Percentiles rank a stretch among this genome's conserved stretches.
phyloP scores from a whole-genome alignment of 2,797 vertebrate genomes.

The Sarcoramphus papa region DNA sequence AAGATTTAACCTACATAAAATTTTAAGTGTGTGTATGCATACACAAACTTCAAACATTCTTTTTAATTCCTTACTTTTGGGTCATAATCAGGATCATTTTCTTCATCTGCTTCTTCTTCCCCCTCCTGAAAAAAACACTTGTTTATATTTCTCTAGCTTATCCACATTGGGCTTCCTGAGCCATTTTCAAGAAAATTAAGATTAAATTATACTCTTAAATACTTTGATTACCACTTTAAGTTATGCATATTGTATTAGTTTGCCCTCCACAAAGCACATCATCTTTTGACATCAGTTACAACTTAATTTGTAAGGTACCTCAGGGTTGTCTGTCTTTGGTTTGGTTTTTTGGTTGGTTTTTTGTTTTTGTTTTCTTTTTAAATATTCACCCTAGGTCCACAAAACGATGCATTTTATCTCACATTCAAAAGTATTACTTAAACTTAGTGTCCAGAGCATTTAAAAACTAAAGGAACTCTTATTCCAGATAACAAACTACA shows the following conservation, averaged over 20 bases:
- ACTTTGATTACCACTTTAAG: background rate
- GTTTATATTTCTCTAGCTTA: background rate
- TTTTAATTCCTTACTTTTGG: constrained; percentile 85
- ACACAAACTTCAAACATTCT: background rate
- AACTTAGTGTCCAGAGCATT: background rate
- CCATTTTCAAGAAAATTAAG: background rate
- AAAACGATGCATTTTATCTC: background rate
- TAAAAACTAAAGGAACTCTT: background rate
- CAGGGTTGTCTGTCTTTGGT: background rate
- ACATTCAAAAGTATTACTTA: background rate
- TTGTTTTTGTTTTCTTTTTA: no score
- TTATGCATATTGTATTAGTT: background rate
- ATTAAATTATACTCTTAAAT: background rate
- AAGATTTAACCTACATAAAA: background rate
- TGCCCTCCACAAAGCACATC: background rate
- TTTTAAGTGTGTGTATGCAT: background rate
- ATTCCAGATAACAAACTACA: background rate
- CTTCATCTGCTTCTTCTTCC: constrained; percentile 97
- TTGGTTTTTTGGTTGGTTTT: background rate
- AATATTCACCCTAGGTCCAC: background rate
- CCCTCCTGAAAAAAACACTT: constrained; percentile 83
- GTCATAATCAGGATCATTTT: constrained; percentile 96
- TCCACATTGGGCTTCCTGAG: background rate
- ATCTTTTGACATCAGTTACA: background rate
- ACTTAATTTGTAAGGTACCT: background rate